Conservation (phyloP, 2,888 invertebrate genomes). For the Alloscopus bannaensis region DNA sequence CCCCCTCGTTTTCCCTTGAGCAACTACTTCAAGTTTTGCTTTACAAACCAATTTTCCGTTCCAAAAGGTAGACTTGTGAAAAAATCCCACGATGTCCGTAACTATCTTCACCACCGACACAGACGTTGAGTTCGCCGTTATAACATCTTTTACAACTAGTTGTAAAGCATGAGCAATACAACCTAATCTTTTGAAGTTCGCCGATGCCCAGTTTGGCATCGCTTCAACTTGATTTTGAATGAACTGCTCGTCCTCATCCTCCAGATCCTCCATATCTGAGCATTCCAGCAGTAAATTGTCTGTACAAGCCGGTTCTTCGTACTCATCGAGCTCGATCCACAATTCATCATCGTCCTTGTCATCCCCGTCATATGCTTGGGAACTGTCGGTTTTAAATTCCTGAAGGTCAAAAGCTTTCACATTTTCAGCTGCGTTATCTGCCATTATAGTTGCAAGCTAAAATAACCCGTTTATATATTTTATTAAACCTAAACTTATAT, state of each 20-base stretch:
- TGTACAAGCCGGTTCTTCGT: neutral
- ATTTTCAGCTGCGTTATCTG: constrained; percentile 40
- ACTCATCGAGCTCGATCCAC: neutral
- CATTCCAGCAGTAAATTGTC: neutral
- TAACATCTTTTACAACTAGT: constrained; percentile 16
- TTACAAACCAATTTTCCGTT: neutral
- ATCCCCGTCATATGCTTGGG: neutral
- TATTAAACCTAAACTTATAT: neutral
- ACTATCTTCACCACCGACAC: neutral
- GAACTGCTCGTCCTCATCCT: neutral
- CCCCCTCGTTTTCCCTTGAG: constrained; percentile 15
- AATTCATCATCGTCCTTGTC: constrained; percentile 1
- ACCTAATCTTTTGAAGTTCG: constrained; percentile 6
- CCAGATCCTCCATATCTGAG: neutral
- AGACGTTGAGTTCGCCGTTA: neutral
- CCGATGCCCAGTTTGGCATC: neutral
- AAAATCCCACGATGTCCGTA: constrained; percentile 3
- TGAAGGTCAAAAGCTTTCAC: constrained; percentile 28
- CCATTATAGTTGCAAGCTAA: constrained; percentile 25
- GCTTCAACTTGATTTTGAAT: neutral
- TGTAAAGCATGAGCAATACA: constrained; percentile 32
- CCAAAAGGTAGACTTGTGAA: constrained; percentile 22
- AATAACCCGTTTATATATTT: too few species aligned
- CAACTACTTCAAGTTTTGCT: constrained; percentile 5
- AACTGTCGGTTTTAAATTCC: constrained; percentile 11